phyloP scores from a whole-genome alignment of 2,113 vertebrate genomes.

The Tragelaphus buxtoni region DNA sequence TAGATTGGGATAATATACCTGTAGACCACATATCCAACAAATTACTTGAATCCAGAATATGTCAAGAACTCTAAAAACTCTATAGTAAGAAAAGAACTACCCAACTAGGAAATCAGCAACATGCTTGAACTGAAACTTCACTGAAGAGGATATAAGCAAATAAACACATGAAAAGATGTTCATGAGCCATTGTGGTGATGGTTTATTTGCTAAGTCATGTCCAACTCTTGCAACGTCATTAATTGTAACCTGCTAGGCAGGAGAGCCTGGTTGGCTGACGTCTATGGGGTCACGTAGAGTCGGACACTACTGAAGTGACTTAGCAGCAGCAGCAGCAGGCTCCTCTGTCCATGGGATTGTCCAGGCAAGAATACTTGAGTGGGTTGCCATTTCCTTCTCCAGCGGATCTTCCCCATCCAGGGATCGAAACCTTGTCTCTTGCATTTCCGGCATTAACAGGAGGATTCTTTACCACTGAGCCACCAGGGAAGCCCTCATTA shows the following conservation, averaged over 20 bases:
- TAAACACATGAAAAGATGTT: background rate
- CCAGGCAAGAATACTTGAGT: background rate
- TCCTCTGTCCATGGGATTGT: background rate
- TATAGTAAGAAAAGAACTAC: background rate
- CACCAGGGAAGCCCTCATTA: background rate
- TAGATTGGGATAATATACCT: background rate
- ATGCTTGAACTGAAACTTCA: background rate
- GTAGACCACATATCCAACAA: background rate
- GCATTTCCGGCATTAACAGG: background rate
- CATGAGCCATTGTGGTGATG: background rate
- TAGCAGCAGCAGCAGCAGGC: background rate
- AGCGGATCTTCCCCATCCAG: background rate
- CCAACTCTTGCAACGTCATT: background rate
- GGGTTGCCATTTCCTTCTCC: background rate
- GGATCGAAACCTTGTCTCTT: background rate
- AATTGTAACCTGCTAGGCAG: background rate
- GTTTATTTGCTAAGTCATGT: background rate
- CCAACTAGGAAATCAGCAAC: background rate
- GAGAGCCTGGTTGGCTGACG: too few relatives aligned
- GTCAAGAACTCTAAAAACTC: background rate
- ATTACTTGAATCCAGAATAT: background rate
- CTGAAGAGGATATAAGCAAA: background rate
- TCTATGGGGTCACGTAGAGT: too few relatives aligned
- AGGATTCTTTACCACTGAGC: background rate
- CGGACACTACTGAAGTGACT: too few relatives aligned